Base-by-base conservation (phyloP, 2,113 vertebrate genomes). In the Promerops cafer region DNA sequence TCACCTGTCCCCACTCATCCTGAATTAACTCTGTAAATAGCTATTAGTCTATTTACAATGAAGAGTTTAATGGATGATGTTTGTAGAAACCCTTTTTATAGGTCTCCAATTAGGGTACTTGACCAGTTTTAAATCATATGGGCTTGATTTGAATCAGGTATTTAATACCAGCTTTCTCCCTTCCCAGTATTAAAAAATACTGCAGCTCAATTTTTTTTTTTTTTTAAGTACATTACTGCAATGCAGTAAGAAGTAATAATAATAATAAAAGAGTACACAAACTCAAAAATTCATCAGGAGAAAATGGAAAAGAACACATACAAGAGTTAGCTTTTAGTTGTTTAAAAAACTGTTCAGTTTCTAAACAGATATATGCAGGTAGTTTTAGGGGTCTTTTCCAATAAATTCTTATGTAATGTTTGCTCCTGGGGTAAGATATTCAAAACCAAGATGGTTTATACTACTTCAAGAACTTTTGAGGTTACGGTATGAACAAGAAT, bases 271-370 rank as follows among this genome's bases (percentile, higher is more conserved):
- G 37, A 23, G 9, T 16, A 49, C 13, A 10, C 1, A 8, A 39
- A 26, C 4, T 11, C 7, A 42, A 56, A 64, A 49, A 57, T 31
- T 85, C 59, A 16, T 56, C 26, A 33, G 10, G 28, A 52, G 10
- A 70, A 21, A 79, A 53, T 28, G 11, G 2, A 35, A 47, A 74
- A 78, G 6, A 35, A 7, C 13, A 40, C 5, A 52, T 28, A 26
- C 4, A 74, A 61, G 10, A 56, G 72, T 39, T 69, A 44, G 2
- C 2, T 65, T 70, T 69, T 14, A 31, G 9, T 40, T 82, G 18
- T 3, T 81, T 20, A 47, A 50, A 83, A 76, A 0, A 1, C 0
- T 0, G 17, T 31, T 45, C 16, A 0, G 0, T 44, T 78, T 53
- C n/a, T 37, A 61, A 92, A 45, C 10, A 74, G 2, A 50, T 81